Evolutionary conservation across 2,888 invertebrate genomes (phyloP), one percentile per base, ranked within the genome.

Genomic region (Agrotis segetum): DNA sequence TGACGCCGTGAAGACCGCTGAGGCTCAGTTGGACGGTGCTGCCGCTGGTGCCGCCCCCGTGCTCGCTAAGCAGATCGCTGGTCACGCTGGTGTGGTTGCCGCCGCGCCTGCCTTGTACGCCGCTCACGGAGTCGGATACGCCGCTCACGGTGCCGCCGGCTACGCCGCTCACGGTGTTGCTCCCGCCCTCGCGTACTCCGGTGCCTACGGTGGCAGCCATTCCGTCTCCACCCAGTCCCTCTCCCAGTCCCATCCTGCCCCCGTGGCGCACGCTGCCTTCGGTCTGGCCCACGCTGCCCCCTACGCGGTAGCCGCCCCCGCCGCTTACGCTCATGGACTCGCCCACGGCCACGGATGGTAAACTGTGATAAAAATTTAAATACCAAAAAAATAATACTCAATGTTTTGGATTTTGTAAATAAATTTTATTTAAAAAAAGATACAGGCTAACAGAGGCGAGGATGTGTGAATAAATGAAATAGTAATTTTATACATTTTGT

Each of bases 391-490:
- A 87, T 89, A 94, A 95, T 94, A 95, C 94, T 95, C 95, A 94
- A 89, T 83, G 84, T 92, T 92, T 92, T 91, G 92, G 92, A 87
- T 82, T 94, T 83, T 80, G 92, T 94, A 94, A 90, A 92, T 93
- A 92, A 94, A 91, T 93, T 93, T 92, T 93, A 90, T 90, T n/a
- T 11, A 40, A 89, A 88, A 91, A 90, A 90, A 89, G 90, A 87
- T 78, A 92, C 90, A 92, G 90, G 90, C 91, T 92, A 81, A 93
- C 88, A 91, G 91, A 88, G 91, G 93, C 93, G 95, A 95, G 95
- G 95, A 95, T 94, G 95, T 92, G 95, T 94, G 94, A 95, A 95
- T 95, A 95, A 95, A 95, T 93, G 94, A 92, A 90, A 92, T 89
- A 89, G 88, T 90, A 89, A 90, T 81, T 90, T 89, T 83, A 84